Base-by-base conservation (phyloP, 53 echinoderm and acorn worm genomes). In the Pentamera pediparva region DNA sequence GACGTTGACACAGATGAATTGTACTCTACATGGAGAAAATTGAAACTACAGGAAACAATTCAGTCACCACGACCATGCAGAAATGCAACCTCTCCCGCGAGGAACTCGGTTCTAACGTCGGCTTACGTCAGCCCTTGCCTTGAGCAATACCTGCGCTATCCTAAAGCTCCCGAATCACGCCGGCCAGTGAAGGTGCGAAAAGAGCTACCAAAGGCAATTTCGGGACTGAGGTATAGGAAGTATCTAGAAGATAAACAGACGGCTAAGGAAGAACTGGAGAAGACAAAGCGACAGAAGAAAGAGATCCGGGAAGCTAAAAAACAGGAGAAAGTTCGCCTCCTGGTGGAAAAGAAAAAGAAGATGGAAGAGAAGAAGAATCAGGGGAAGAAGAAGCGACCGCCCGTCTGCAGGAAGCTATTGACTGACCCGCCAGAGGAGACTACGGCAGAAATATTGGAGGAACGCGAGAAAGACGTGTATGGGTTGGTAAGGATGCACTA, bases 201-300 rank as follows among this genome's bases (percentile, higher is more conserved):
- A 35, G 49, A 71, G 34, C 13, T 71, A 36, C 72, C 72, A 49
- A 71, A 71, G 37, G 72, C 72, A 22, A 71, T 71, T 35, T 71
- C 72, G 21, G 72, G 72, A 29, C 39, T 37, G 65, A 65, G 39
- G 39, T 65, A 65, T 45, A 26, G 65, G 1, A 40, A 65, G 43
- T 65, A 65, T 65, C 43, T 65, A 45, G 41, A 65, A 24, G 65
- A 65, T 29, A 65, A 65, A n/a, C 65, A 37, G 29, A 37, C 65
- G 4, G 65, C 65, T 2, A 65, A 65, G 24, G 65, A 21, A 40
- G 25, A 41, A 41, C 38, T 65, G 7, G 65, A 65, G 15, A 37
- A 30, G 41, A 65, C 39, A 2, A 65, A 38, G 27, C 40, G 41
- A 26, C 37, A 65, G 21, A 65, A 65, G 6, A 65, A 41, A 38